Evolutionary conservation across 2,888 invertebrate genomes (phyloP).

Genomic region (Crossocerus cetratus): DNA sequence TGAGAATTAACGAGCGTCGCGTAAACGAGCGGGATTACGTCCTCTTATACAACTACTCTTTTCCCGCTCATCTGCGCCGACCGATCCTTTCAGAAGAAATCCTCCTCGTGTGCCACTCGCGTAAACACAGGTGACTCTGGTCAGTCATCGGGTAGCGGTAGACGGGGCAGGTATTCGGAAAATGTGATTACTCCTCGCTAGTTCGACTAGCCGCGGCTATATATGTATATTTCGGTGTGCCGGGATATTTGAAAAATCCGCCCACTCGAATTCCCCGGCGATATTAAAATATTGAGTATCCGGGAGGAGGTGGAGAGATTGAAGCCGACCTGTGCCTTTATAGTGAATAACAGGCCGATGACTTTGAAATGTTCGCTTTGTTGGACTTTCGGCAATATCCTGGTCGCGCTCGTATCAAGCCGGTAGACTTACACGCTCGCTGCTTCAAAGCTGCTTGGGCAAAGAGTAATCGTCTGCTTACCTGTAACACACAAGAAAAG

Average conservation of each 20-base stretch:
- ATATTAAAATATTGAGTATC: constrained; percentile 44
- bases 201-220: background rate
- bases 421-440: background rate
- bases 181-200: background rate
- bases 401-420: background rate
- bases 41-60: background rate
- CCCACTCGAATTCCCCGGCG: constrained; percentile 24
- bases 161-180: background rate
- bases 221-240: constrained; percentile 7
- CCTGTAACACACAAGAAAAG: constrained; percentile 65
- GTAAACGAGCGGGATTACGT: background rate
- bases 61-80: too few relatives aligned
- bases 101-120: too few relatives aligned
- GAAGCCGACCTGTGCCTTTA: background rate
- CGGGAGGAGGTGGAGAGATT: background rate
- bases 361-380: constrained; percentile 23
- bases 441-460: background rate
- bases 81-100: too few relatives aligned
- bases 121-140: too few relatives aligned
- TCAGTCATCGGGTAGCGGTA: too few relatives aligned
- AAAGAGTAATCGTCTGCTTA: constrained; percentile 54
- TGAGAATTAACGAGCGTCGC: background rate
- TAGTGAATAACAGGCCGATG: constrained; percentile 1
- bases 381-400: background rate
- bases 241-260: constrained; percentile 33